Conservation (phyloP, 2,113 vertebrate genomes). For the Sminthopsis crassicaudata region DNA sequence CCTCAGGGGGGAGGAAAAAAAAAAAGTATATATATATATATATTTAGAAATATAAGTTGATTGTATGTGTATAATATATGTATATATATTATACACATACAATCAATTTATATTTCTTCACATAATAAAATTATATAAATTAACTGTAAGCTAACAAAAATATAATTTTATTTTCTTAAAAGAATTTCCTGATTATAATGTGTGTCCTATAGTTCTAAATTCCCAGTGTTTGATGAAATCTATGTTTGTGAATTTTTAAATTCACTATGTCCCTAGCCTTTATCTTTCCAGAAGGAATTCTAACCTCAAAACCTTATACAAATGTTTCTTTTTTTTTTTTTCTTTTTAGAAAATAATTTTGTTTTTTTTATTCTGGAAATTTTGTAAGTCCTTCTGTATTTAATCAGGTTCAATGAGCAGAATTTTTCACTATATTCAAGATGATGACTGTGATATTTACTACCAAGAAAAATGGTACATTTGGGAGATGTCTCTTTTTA, state of each 20-base stretch:
- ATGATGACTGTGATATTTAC: not conserved
- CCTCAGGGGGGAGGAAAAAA: too few relatives aligned
- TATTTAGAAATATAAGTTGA: too few relatives aligned
- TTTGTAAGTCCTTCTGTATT: not conserved
- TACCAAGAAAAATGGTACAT: not conserved
- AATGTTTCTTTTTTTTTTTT: not conserved
- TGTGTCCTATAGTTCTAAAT: fast-evolving
- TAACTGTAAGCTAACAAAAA: not conserved
- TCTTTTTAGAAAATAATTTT: not conserved
- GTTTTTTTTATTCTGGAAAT: not conserved
- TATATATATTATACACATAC: not conserved
- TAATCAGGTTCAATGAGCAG: not conserved
- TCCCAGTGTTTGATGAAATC: not conserved
- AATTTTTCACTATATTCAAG: not conserved
- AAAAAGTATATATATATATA: too few relatives aligned
- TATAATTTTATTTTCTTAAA: not conserved
- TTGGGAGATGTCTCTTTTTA: not conserved
- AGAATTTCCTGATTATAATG: not conserved
- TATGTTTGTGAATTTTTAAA: not conserved
- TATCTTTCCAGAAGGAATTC: not conserved
- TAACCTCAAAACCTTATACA: not conserved
- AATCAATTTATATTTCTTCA: not conserved
- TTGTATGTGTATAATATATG: too few relatives aligned
- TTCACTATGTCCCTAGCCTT: not conserved
- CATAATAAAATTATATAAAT: not conserved